Base-by-base conservation (phyloP, 1,140 invertebrate species). In the Druon quercuslanigerum region DNA sequence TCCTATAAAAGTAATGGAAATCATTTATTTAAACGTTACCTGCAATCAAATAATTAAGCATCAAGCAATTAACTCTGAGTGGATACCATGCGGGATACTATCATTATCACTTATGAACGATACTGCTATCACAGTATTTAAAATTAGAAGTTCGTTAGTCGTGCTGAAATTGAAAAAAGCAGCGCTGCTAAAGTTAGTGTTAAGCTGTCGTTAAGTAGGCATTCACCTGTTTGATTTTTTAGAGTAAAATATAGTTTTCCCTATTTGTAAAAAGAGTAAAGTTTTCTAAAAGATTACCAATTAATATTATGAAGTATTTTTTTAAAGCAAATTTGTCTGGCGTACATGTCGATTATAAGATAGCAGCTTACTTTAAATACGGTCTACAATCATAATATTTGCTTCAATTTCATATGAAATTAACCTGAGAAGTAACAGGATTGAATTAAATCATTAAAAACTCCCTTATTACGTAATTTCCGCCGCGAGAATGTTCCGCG, bases 391-490 rank as follows among this genome's bases (percentile, higher is more conserved):
- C 20, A 56, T 16, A 56, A n/a, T 66, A 40, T 66, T 66, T 54
- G 52, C 52, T 17, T 54, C 52, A 54, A 54, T 54, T 4, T 5
- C 17, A 9, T 54, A 3, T 9, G 4, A 54, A 3, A 66, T 16
- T 66, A 40, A 40, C 33, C 60, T 46, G 9, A 14, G 14, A 66
- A 33, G 14, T 66, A 40, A 66, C n/a, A 46, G 60, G 60, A 66
- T 66, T 66, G 25, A 66, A 66, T 66, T 66, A 66, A 66, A 66
- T 66, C 54, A 57, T 74, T 57, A 52, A 74, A 54, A 82, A 79
- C 79, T 71, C 75, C 73, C 57, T 73, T 56, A 79, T 82, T 82
- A 73, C 80, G 77, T 82, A 83, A 83, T 80, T 78, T 79, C 46
- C 77, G 40, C 14, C 66, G 19, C 51, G 60, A 56, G 50, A 77